These are phyloP conservation scores for Cygnus buccinator DNA, from an alignment of 2,113 vertebrate genomes.

Conservation along the genomic window DNA sequence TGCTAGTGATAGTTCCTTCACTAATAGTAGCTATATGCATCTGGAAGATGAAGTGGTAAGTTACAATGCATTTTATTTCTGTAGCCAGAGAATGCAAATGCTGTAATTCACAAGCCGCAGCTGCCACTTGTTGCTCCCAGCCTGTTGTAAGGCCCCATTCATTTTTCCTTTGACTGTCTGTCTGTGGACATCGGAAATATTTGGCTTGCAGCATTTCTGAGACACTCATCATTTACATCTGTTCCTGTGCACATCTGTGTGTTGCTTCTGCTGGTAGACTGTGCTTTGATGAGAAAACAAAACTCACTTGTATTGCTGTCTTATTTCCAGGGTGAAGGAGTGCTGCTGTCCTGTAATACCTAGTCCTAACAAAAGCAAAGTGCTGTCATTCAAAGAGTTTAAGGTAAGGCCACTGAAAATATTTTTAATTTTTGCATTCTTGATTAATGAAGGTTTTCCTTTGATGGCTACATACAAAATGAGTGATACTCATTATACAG, in stretches of 20 bases:
- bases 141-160: background rate
- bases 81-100: background rate
- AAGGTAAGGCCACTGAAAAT: slow-evolving; percentile 64
- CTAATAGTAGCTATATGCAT: slow-evolving; percentile 33
- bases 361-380: slow-evolving; percentile 74
- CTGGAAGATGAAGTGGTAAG: slow-evolving; percentile 78
- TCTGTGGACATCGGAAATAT: background rate
- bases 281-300: background rate
- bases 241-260: background rate
- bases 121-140: background rate
- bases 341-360: slow-evolving; percentile 76
- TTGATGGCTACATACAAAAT: background rate
- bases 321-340: slow-evolving; percentile 71
- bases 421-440: background rate
- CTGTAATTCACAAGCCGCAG: background rate
- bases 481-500: background rate
- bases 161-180: background rate
- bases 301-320: background rate
- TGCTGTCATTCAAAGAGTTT: slow-evolving; percentile 69
- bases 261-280: background rate
- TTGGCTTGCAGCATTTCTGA: background rate
- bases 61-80: background rate
- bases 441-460: background rate
- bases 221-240: background rate
- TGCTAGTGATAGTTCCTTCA: slow-evolving; percentile 44